Percentiles rank a stretch among this genome's conserved stretches.
phyloP scores from a whole-genome alignment of 2,888 invertebrate genomes.

The Tetheella fluctuosa region DNA sequence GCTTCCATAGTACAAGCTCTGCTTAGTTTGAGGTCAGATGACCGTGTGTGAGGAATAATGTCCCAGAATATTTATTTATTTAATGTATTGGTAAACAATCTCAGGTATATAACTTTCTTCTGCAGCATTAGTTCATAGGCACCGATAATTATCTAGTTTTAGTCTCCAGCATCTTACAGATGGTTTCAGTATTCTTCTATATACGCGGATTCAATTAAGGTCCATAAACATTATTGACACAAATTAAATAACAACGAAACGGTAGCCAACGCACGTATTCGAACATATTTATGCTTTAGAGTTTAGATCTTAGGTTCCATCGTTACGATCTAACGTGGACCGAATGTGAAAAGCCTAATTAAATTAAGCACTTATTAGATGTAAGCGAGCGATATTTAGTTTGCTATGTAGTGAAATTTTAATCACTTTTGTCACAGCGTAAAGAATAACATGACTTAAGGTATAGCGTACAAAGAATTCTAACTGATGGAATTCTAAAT shows the following conservation, averaged over 20 bases:
- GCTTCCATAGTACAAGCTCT: too few species aligned
- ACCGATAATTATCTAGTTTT: not conserved
- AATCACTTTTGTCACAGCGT: conserved; percentile 35
- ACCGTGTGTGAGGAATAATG: too few species aligned
- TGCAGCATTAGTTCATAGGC: too few species aligned
- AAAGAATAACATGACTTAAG: conserved; percentile 23
- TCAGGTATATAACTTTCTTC: too few species aligned
- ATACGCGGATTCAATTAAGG: too few species aligned
- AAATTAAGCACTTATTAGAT: conserved; percentile 63
- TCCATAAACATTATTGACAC: too few species aligned
- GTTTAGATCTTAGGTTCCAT: conserved; percentile 33
- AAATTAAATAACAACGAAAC: not conserved
- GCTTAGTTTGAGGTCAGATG: too few species aligned
- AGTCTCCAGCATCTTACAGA: not conserved
- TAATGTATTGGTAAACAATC: too few species aligned
- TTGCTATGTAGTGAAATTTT: conserved; percentile 61
- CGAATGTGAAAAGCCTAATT: conserved; percentile 59
- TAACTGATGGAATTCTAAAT: conserved; percentile 1
- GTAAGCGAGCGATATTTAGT: conserved; percentile 63
- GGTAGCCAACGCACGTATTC: conserved; percentile 16
- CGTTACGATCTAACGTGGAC: conserved; percentile 57
- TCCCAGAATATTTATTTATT: too few species aligned
- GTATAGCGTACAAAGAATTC: conserved; percentile 4
- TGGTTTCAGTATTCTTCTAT: not conserved
- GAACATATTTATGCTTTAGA: conserved; percentile 5